These are phyloP conservation scores for Bubo scandiacus DNA, from an alignment of 2,113 vertebrate genomes.

Conservation along the genomic window DNA sequence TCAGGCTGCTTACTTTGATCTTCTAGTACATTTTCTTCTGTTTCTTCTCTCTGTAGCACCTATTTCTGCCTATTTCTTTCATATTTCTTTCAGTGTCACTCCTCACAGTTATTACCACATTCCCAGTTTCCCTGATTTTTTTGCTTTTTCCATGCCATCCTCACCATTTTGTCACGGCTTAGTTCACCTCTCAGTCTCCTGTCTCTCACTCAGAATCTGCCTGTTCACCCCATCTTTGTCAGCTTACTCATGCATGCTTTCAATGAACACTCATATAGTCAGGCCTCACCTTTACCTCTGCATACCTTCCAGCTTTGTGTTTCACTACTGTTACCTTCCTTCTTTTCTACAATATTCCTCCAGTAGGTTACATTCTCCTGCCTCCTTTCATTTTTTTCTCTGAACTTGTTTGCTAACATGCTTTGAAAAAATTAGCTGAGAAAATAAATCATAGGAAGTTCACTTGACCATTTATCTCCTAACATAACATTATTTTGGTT, in stretches of 20 bases:
- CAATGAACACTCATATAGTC: background rate
- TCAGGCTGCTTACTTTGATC: background rate
- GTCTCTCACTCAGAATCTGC: background rate
- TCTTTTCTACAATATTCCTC: background rate
- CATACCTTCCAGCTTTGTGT: background rate
- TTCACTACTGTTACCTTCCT: background rate
- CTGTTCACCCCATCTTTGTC: background rate
- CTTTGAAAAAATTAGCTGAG: background rate
- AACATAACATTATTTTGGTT: background rate
- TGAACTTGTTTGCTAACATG: background rate
- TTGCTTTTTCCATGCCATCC: background rate
- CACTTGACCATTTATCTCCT: fast-evolving
- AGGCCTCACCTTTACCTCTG: background rate
- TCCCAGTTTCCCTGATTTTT: background rate
- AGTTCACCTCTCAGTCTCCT: background rate
- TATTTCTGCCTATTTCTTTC: background rate
- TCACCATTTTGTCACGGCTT: background rate
- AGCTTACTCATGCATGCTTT: background rate
- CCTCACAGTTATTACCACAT: background rate
- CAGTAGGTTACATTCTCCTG: background rate
- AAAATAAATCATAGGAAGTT: background rate
- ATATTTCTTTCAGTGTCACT: background rate
- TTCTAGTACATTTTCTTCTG: background rate
- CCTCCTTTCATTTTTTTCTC: background rate
- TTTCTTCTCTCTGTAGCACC: background rate